phyloP scores from a whole-genome alignment of 2,888 invertebrate genomes.

The Cetonia aurata region DNA sequence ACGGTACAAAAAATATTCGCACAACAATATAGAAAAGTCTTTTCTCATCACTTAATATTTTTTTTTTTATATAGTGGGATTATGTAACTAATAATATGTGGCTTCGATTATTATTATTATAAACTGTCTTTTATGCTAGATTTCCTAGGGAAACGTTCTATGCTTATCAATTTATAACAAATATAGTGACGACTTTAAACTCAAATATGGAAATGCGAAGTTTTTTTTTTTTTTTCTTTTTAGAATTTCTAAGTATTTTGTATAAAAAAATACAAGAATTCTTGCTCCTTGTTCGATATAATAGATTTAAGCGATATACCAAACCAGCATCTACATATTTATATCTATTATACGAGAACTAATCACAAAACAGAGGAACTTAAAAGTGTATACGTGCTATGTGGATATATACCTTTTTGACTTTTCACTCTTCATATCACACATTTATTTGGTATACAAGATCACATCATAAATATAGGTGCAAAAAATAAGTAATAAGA shows the following conservation, averaged over 20 bases:
- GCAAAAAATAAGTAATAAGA: slow-evolving; percentile 17
- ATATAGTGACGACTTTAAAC: too few relatives aligned
- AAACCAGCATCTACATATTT: slow-evolving; percentile 29
- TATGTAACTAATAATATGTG: too few relatives aligned
- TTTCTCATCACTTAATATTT: neutral
- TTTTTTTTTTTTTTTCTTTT: neutral
- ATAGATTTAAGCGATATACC: neutral
- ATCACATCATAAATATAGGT: slow-evolving; percentile 24
- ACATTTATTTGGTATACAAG: slow-evolving; percentile 25
- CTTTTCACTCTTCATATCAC: neutral
- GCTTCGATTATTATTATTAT: too few relatives aligned
- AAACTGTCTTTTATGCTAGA: too few relatives aligned
- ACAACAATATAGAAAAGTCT: too few relatives aligned
- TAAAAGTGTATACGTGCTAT: slow-evolving; percentile 11
- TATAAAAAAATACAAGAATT: slow-evolving; percentile 43
- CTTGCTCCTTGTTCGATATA: slow-evolving; percentile 5
- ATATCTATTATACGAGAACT: slow-evolving; percentile 4
- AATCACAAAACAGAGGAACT: slow-evolving; percentile 38
- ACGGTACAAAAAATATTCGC: too few relatives aligned
- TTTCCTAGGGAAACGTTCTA: neutral
- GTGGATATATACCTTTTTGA: neutral
- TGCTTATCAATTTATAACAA: too few relatives aligned
- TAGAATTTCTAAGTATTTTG: slow-evolving; percentile 42
- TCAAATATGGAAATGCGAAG: neutral
- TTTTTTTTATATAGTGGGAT: too few relatives aligned